phyloP scores from a whole-genome alignment of 2,888 invertebrate genomes.

The Cephus pygmeus region DNA sequence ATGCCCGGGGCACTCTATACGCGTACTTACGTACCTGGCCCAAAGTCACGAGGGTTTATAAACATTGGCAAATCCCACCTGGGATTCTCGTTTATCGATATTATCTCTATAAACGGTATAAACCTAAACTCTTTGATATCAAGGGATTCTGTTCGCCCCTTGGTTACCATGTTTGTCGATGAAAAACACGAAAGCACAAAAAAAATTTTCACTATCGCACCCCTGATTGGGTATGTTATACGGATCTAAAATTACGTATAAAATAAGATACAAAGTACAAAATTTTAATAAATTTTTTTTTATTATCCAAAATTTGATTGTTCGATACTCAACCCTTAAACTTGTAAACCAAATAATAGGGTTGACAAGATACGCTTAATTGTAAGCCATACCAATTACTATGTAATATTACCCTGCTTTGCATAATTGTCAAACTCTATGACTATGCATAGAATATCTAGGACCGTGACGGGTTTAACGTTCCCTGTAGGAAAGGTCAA shows the following conservation, averaged over 20 bases:
- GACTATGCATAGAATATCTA: conserved; percentile 4
- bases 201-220: background rate
- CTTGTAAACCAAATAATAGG: background rate
- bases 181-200: background rate
- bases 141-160: background rate
- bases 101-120: background rate
- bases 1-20: background rate
- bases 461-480: background rate
- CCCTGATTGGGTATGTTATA: background rate
- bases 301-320: background rate
- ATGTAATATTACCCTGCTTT: background rate
- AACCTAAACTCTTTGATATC: background rate
- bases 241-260: background rate
- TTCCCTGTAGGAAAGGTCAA: background rate
- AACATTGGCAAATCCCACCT: background rate
- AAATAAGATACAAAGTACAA: background rate
- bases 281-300: background rate
- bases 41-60: background rate
- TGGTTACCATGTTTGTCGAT: background rate
- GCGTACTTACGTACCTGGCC: background rate
- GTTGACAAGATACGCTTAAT: background rate
- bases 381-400: background rate
- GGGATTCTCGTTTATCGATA: background rate
- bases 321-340: background rate
- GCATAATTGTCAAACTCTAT: background rate